Base-by-base conservation (phyloP, 2,888 invertebrate species). In the Drosophila seclusa region DNA sequence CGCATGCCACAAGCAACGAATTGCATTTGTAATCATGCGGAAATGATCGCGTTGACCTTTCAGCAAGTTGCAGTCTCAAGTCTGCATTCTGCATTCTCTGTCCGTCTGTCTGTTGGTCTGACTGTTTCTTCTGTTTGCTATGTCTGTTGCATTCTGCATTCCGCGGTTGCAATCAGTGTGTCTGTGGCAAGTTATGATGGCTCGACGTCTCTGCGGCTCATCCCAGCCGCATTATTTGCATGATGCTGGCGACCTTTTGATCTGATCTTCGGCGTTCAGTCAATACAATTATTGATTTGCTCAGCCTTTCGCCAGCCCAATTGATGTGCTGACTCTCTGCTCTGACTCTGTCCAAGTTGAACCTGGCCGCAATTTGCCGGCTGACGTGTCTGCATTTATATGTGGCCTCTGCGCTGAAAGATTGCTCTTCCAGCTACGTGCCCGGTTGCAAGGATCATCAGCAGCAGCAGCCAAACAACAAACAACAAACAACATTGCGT, bases 11-110 rank as follows among this genome's bases (percentile, higher is more conserved):
- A 72, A 86, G 76, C 68, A 77, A 73, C 68, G 84, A 83, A 87
- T 86, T 82, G 79, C 74, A 81, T 78, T 91, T 89, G 88, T 82
- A 89, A 91, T 90, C 91, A 91, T 91, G 92, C 92, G 92, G 91
- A 91, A 91, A 91, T 91, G 91, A 91, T 90, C 91, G 83, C 81
- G 84, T 85, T 87, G 91, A 91, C 91, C 91, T 91, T 91, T 91
- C 87, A 82, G 89, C 90, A 89, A 87, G 83, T 90, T 82, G 77
- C 76, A 68, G 71, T 72, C 60, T 71, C 63, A 68, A 68, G 48
- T 61, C 63, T 83, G 62, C 60, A 73, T 68, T 69, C 67, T 67
- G 69, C 65, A 74, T 68, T 74, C 76, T 69, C 16, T 27, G 38
- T 29, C 27, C 6, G 4, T 36, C 27, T n/a, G 11, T 52, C 55